Evolutionary conservation across 2,888 invertebrate species (phyloP).

Genomic region (Linyphia triangularis): DNA sequence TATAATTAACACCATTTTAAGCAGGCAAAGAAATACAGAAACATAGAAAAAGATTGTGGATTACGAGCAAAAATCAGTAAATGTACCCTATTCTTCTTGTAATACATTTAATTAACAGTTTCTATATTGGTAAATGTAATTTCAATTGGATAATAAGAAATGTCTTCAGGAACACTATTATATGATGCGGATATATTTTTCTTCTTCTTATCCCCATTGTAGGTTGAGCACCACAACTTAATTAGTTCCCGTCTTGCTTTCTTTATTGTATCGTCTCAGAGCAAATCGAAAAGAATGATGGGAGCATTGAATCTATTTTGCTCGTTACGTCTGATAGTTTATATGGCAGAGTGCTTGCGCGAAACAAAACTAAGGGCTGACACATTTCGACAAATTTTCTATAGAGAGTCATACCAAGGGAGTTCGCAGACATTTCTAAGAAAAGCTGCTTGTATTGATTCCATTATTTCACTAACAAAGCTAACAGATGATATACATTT

Average conservation of each 20-base stretch:
- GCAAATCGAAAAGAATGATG: neutral
- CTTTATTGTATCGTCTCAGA: neutral
- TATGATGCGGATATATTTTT: neutral
- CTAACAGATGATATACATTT: no score
- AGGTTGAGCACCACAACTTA: neutral
- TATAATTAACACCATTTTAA: no score
- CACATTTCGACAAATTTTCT: neutral
- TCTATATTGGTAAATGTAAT: neutral
- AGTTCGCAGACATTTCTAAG: neutral
- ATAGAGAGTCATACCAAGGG: neutral
- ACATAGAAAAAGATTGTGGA: no score
- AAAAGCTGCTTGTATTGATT: neutral
- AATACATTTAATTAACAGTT: neutral
- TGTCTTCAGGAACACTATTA: neutral
- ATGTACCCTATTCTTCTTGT: no score
- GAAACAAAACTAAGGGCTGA: neutral
- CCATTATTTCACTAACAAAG: no score
- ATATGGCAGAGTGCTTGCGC: neutral
- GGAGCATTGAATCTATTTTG: neutral
- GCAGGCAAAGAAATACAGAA: no score
- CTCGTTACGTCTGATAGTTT: neutral
- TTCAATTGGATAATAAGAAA: neutral
- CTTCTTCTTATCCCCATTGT: neutral
- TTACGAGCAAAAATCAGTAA: no score
- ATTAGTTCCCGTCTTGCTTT: neutral